phyloP scores from a whole-genome alignment of 1,140 invertebrate species.

The Uloborus diversus region DNA sequence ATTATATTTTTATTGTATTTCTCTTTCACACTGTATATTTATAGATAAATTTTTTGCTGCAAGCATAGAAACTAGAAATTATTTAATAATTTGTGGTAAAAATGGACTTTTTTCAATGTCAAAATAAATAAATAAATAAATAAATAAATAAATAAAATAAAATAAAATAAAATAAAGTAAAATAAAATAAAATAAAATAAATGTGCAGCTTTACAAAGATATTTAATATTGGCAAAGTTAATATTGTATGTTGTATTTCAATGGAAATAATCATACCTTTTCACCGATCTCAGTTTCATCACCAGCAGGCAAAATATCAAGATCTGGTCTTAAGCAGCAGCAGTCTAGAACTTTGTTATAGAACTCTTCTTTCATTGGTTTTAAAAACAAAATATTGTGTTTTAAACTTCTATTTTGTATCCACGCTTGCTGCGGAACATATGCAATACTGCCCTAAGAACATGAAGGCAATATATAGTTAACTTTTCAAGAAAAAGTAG shows the following conservation, averaged over 20 bases:
- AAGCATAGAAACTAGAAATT: too few species aligned
- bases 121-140: not conserved
- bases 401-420: slow-evolving; percentile 65
- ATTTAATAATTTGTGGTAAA: too few species aligned
- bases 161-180: not conserved
- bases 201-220: slow-evolving; percentile 20
- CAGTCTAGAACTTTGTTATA: slow-evolving; percentile 65
- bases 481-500: too few species aligned
- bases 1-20: too few species aligned
- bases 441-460: slow-evolving; percentile 61
- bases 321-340: slow-evolving; percentile 64
- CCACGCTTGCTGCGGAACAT: slow-evolving; percentile 68
- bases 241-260: too few species aligned
- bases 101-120: too few species aligned
- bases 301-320: slow-evolving; percentile 69
- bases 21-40: too few species aligned
- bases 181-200: not conserved
- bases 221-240: too few species aligned
- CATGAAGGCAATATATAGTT: not conserved
- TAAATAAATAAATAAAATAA: not conserved
- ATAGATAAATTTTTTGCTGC: too few species aligned
- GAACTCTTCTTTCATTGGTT: slow-evolving; percentile 60
- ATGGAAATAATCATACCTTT: slow-evolving; percentile 72
- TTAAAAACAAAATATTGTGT: slow-evolving; percentile 67
- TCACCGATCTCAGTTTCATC: slow-evolving; percentile 75